Evolutionary conservation across 2,888 invertebrate genomes (phyloP), one percentile per base, ranked within the genome.

Genomic region (Troilus luridus): DNA sequence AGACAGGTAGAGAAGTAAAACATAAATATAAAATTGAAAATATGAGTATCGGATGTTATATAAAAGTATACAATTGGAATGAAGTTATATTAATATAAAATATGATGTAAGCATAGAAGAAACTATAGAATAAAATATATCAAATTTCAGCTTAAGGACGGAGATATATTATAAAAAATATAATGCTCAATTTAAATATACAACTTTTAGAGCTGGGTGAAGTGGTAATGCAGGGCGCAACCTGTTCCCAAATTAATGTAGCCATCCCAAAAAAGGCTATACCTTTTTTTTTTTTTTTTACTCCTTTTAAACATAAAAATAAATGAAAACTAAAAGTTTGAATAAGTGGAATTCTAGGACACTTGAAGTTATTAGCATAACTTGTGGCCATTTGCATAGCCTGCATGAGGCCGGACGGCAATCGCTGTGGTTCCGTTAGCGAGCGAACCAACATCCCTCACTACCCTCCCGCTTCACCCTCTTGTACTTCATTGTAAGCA

Each of bases 321-420:
- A 67, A 67, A 67, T 5, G 10, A 64, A 81, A 81, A 54, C 19
- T 85, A 56, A 85, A 56, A 85, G 56, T 85, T 85, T 54, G 11
- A 56, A 58, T 85, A 58, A 85, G 85, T 56, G 85, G 85, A 21
- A 85, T 85, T 85, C 85, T 56, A 56, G 85, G 8, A 56, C 85
- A 85, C 85, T 56, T 85, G 54, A 85, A 21, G 11, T 1, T 58
- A 85, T 85, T 85, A 9, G 85, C 85, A 85, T 85, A 85, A 56
- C 54, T 85, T 56, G 54, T 58, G 54, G n/a, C 56, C 12, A 85
- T 85, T 85, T 85, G 56, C 85, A 85, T 85, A 85, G 56, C 12
- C 41, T 85, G 85, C 72, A 77, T 77, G 72, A 77, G 41, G 72
- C 72, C 8, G 8, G 72, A 8, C 41, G 72, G 27, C 17, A 19